A percentile compares a stretch with the other conserved stretches of the same genome.
Conservation (phyloP, 2,888 invertebrate species). For the Polietes domitor region DNA sequence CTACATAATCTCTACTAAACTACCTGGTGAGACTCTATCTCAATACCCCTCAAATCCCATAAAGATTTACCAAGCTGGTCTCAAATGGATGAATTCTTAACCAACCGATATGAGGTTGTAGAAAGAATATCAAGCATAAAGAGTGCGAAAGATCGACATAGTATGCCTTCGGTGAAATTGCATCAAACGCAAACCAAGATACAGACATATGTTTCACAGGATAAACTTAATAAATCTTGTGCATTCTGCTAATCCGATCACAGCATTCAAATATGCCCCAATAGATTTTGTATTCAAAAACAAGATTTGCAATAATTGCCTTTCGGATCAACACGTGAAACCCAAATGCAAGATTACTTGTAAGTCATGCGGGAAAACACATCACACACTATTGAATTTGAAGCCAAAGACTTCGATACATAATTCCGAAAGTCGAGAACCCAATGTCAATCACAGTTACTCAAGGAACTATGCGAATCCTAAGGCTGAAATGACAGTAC, state of each 20-base stretch:
- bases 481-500: background rate
- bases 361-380: background rate
- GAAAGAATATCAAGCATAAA: conserved; percentile 29
- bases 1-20: conserved; percentile 10
- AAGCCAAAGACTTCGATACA: background rate
- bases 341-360: conserved; percentile 23
- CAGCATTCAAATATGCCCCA: background rate
- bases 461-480: background rate
- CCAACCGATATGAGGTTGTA: too few relatives aligned
- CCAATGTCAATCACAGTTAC: background rate
- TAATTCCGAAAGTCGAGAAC: background rate
- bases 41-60: background rate
- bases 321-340: conserved; percentile 26
- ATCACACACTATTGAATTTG: conserved; percentile 25
- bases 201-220: conserved; percentile 5
- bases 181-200: background rate
- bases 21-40: conserved; percentile 22
- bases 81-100: conserved; percentile 40
- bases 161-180: too few relatives aligned
- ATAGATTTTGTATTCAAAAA: conserved; percentile 30
- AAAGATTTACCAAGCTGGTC: conserved; percentile 17
- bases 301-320: too few relatives aligned
- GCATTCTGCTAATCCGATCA: conserved; percentile 10
- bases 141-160: background rate
- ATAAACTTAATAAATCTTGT: background rate